Evolutionary conservation across 1,140 invertebrate species (phyloP).

Genomic region (Drosophila mojavensis): DNA sequence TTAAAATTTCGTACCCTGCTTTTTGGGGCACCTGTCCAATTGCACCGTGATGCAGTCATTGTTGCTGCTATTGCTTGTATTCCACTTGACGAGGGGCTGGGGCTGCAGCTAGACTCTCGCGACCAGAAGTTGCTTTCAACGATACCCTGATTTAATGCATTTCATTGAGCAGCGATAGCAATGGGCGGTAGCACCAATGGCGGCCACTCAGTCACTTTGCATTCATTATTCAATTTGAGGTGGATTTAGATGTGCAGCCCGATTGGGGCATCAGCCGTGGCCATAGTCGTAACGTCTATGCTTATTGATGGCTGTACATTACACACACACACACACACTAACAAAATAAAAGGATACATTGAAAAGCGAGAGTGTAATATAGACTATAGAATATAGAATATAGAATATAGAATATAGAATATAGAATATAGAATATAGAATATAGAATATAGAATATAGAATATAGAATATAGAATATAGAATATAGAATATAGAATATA

Average conservation of each 20-base stretch:
- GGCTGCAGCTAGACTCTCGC: not conserved
- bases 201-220: conserved; percentile 69
- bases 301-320: conserved; percentile 29
- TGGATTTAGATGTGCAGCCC: conserved; percentile 71
- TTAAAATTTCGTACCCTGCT: conserved; percentile 73
- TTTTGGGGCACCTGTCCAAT: conserved; percentile 51
- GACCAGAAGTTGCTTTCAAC: conserved; percentile 69
- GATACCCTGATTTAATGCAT: conserved; percentile 82
- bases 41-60: not conserved
- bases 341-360: not conserved
- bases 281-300: conserved; percentile 4
- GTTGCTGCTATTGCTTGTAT: conserved; percentile 6
- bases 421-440: conserved; percentile 6
- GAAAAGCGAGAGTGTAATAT: too few relatives aligned
- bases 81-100: not conserved
- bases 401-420: conserved; percentile 4
- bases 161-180: conserved; percentile 74
- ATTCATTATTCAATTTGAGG: conserved; percentile 80
- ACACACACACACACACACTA: not conserved
- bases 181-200: conserved; percentile 40
- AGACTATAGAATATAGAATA: not conserved
- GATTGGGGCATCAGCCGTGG: conserved; percentile 54
- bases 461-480: conserved; percentile 2
- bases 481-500: conserved; percentile 8
- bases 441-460: not conserved